Conservation (phyloP, 2,797 vertebrate genomes). For the Calcarius lapponicus region DNA sequence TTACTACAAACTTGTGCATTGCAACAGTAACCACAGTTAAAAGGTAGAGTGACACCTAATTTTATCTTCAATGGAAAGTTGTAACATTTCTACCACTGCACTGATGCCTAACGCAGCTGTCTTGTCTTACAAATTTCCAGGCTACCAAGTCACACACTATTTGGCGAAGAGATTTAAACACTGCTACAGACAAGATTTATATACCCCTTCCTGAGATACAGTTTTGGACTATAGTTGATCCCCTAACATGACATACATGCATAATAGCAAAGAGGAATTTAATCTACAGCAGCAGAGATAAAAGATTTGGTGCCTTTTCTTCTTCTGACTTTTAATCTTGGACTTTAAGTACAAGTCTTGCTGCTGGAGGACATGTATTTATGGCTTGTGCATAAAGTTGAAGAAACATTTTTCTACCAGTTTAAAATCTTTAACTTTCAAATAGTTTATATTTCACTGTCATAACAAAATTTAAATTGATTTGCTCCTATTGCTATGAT, state of each 20-base stretch:
- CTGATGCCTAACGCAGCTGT: background rate
- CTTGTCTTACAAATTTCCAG: background rate
- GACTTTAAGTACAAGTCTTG: background rate
- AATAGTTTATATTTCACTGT: background rate
- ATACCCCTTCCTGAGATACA: background rate
- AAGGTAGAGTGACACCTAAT: background rate
- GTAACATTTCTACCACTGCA: background rate
- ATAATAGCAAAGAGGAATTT: background rate
- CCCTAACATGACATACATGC: background rate
- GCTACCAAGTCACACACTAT: background rate
- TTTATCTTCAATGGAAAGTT: slow-evolving; percentile 2
- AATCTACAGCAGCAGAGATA: background rate
- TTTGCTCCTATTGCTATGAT: background rate
- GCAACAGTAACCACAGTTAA: background rate
- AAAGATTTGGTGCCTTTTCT: background rate
- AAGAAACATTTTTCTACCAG: background rate
- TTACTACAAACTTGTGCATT: background rate
- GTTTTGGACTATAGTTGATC: background rate
- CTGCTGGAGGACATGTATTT: background rate
- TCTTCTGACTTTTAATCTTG: background rate
- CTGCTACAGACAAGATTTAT: background rate
- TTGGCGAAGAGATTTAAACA: background rate
- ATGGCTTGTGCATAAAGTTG: background rate
- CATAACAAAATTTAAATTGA: background rate
- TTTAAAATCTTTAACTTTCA: background rate